Conservation (phyloP, 2,113 vertebrate genomes). For the Takifugu flavidus region DNA sequence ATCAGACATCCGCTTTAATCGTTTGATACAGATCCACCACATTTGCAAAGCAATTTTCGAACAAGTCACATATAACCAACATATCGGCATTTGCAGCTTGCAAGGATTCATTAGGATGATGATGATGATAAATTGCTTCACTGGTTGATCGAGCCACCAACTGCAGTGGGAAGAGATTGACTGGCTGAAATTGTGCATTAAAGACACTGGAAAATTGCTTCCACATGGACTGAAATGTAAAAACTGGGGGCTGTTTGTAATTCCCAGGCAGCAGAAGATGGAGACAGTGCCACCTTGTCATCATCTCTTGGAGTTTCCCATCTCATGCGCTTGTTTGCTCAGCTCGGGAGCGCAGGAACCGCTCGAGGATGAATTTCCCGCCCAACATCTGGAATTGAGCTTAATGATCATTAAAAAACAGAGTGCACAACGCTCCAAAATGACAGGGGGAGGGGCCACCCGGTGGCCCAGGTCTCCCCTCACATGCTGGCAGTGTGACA, state of each 20-base stretch:
- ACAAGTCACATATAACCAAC: too few species aligned
- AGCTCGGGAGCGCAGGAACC: slow-evolving; percentile 1
- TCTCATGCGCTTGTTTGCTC: slow-evolving; percentile 46
- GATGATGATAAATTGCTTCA: slow-evolving; percentile 52
- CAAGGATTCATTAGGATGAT: slow-evolving; percentile 38
- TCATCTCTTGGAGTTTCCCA: slow-evolving; percentile 32
- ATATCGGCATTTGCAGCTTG: slow-evolving; percentile 22
- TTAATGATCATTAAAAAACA: slow-evolving; percentile 69
- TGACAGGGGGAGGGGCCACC: slow-evolving; percentile 36
- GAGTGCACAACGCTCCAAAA: slow-evolving; percentile 48
- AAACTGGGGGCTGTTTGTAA: slow-evolving; percentile 55
- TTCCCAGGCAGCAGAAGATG: slow-evolving; percentile 52
- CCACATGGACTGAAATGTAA: slow-evolving; percentile 62
- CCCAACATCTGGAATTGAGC: slow-evolving; percentile 71
- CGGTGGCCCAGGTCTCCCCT: slow-evolving; percentile 46
- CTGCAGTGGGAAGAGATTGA: slow-evolving; percentile 44
- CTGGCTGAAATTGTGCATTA: slow-evolving; percentile 60
- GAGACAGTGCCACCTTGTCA: slow-evolving; percentile 22
- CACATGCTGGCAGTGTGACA: slow-evolving; percentile 41
- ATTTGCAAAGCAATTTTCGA: too few species aligned
- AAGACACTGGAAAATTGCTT: slow-evolving; percentile 55
- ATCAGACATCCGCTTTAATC: too few species aligned
- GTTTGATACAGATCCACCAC: too few species aligned
- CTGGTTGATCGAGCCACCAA: slow-evolving; percentile 50
- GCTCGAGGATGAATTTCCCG: slow-evolving; percentile 48